Conservation (phyloP, 1,140 invertebrate genomes). For the Drosophila arizonae region DNA sequence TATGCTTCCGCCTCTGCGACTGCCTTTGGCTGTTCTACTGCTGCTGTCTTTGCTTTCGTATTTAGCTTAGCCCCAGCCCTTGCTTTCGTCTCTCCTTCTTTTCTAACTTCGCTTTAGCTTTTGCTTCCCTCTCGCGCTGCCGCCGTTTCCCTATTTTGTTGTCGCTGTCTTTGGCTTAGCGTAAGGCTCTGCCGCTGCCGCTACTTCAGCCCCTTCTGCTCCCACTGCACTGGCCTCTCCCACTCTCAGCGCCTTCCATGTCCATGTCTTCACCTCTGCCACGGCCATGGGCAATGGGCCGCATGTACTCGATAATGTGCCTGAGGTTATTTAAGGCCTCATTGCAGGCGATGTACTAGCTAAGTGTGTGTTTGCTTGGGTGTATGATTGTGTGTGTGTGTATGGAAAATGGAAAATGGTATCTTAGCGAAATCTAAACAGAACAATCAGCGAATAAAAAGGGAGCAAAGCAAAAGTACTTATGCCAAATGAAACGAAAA, state of each 20-base stretch:
- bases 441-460: constrained; percentile 6
- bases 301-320: constrained; percentile 75
- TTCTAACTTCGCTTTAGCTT: background rate
- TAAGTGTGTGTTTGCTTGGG: background rate
- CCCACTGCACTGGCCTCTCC: background rate
- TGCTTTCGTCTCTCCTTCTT: background rate
- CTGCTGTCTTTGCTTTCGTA: background rate
- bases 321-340: constrained; percentile 56
- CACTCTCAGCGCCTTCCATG: constrained; percentile 2
- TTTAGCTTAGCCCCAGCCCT: background rate
- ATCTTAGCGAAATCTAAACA: constrained; percentile 3
- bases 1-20: no score
- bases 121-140: background rate
- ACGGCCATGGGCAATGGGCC: constrained; percentile 30
- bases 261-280: constrained; percentile 16
- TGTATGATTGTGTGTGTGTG: background rate
- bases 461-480: constrained; percentile 1
- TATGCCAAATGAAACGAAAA: background rate
- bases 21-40: constrained; percentile 14
- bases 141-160: background rate
- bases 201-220: background rate
- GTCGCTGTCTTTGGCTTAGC: background rate
- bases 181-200: background rate
- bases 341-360: constrained; percentile 50
- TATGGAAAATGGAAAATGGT: constrained; percentile 17